Conservation (phyloP, 2,113 vertebrate genomes). For the Bubalus kerabau region DNA sequence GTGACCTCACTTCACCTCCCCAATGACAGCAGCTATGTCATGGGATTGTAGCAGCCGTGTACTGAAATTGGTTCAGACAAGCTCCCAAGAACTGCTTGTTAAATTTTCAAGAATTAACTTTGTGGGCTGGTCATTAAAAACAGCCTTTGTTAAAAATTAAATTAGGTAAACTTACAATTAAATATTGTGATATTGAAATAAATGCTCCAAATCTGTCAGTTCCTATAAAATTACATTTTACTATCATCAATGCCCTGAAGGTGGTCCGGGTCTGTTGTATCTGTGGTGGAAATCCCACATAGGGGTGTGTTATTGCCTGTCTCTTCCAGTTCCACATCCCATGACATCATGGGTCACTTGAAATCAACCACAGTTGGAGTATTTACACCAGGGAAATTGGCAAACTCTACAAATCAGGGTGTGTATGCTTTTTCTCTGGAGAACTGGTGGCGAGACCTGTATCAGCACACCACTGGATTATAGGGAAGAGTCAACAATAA, state of each 20-base stretch:
- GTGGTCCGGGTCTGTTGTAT: not conserved
- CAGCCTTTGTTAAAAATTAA: not conserved
- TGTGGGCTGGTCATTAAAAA: not conserved
- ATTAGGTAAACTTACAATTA: not conserved
- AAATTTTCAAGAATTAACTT: not conserved
- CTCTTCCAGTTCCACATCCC: not conserved
- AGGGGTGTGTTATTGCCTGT: accelerated
- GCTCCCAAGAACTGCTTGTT: not conserved
- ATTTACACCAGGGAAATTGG: not conserved
- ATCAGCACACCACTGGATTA: not conserved
- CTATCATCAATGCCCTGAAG: not conserved
- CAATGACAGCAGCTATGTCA: accelerated
- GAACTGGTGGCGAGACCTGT: not conserved
- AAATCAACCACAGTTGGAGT: not conserved
- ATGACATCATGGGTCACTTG: not conserved
- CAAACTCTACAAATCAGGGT: not conserved
- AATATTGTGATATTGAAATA: not conserved
- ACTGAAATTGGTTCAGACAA: not conserved
- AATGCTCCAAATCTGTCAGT: not conserved
- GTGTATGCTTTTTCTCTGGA: not conserved
- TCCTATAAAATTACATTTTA: not conserved
- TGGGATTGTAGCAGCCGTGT: accelerated
- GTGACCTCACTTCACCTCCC: not conserved
- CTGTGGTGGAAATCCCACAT: not conserved
- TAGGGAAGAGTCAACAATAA: not conserved